These are phyloP conservation scores for Erinaceus europaeus DNA, from an alignment of 2,113 vertebrate species.

Conservation along the genomic window DNA sequence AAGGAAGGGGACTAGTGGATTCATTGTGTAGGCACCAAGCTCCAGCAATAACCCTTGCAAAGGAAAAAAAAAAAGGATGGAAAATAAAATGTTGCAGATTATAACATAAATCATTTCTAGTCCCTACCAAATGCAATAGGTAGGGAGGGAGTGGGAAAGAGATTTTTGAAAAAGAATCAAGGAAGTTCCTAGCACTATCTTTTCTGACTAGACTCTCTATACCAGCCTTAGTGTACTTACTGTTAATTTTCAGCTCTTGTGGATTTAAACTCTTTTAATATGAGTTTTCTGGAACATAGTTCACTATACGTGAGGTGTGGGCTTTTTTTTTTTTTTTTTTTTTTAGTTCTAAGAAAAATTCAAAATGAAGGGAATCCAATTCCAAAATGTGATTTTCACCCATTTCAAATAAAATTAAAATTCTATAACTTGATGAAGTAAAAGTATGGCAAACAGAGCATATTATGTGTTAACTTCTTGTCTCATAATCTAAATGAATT, in stretches of 20 bases:
- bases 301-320: no score
- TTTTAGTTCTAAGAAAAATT: neutral
- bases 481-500: neutral
- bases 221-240: neutral
- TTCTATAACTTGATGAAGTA: neutral
- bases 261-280: neutral
- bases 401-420: neutral
- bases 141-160: no score
- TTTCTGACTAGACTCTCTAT: no score
- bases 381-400: neutral
- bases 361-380: neutral
- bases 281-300: neutral
- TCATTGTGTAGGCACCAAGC: no score
- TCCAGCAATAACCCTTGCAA: no score
- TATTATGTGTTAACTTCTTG: neutral
- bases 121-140: no score
- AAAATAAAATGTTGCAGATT: no score
- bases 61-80: no score
- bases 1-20: no score
- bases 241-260: neutral
- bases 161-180: no score
- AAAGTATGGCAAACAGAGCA: neutral
- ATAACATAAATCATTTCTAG: no score
- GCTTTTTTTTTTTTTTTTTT: neutral
- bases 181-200: neutral